Percentiles rank a stretch among this genome's conserved stretches.
Evolutionary conservation across 2,888 invertebrate genomes (phyloP).

Genomic region (Galeruca laticollis): DNA sequence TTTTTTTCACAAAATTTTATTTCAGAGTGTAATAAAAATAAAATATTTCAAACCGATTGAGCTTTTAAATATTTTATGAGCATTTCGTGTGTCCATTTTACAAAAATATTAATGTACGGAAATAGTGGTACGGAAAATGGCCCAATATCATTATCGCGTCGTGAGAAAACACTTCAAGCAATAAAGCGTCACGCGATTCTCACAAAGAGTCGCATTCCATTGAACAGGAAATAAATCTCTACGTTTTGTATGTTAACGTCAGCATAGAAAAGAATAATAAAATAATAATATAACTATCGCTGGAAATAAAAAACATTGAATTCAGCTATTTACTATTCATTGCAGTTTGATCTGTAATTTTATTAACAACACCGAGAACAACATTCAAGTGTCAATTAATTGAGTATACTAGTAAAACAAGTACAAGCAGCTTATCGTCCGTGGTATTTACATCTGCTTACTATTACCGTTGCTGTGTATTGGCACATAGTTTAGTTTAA

Average conservation of each 20-base stretch:
- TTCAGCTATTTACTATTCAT: too few relatives aligned
- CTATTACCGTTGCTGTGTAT: too few relatives aligned
- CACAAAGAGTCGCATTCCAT: conserved; percentile 21
- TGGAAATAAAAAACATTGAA: too few relatives aligned
- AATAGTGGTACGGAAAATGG: not conserved
- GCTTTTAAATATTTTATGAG: not conserved
- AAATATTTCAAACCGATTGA: not conserved
- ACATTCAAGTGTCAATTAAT: too few relatives aligned
- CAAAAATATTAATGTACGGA: not conserved
- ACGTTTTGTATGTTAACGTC: not conserved
- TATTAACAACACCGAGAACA: too few relatives aligned
- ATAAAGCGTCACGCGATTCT: conserved; percentile 31
- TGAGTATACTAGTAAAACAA: too few relatives aligned
- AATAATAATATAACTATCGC: too few relatives aligned
- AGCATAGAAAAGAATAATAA: too few relatives aligned
- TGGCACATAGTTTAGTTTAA: too few relatives aligned
- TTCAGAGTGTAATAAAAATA: not conserved
- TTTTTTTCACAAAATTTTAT: not conserved
- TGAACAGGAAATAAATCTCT: conserved; percentile 22
- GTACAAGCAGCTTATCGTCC: too few relatives aligned
- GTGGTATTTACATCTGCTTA: too few relatives aligned
- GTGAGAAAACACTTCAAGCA: conserved; percentile 21
- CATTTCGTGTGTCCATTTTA: conserved; percentile 2
- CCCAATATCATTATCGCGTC: conserved; percentile 23
- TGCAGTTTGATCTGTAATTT: too few relatives aligned